These are phyloP conservation scores for Phoronis australis DNA, from an alignment of 2,888 invertebrate genomes.

Conservation along the genomic window DNA sequence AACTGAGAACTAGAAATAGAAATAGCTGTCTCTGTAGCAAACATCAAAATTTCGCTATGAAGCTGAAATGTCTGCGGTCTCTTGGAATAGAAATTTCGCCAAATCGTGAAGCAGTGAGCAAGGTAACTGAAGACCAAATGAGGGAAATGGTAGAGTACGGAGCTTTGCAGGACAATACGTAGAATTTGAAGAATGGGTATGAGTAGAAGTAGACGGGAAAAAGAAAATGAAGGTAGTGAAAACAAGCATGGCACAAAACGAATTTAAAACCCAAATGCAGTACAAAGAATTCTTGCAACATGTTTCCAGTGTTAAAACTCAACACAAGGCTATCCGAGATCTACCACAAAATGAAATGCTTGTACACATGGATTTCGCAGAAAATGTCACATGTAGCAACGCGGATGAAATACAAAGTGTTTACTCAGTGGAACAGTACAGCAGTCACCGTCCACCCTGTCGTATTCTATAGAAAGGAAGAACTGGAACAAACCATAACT, in stretches of 20 bases:
- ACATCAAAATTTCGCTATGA: slow-evolving; percentile 16
- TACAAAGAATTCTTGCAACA: slow-evolving; percentile 9
- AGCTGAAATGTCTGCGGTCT: slow-evolving; percentile 8
- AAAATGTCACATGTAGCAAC: too few species aligned
- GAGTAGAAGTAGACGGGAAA: slow-evolving; percentile 12
- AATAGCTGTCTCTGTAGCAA: slow-evolving; percentile 13
- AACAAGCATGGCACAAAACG: neutral
- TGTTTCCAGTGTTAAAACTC: slow-evolving; percentile 5
- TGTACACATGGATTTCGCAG: too few species aligned
- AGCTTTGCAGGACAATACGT: neutral
- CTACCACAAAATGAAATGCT: too few species aligned
- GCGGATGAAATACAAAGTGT: too few species aligned
- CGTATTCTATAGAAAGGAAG: too few species aligned
- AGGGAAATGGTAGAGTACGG: neutral
- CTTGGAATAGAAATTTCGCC: slow-evolving; percentile 4
- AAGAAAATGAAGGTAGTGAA: slow-evolving; percentile 15
- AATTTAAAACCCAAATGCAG: slow-evolving; percentile 9
- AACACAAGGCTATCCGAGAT: too few species aligned
- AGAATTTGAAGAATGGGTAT: slow-evolving; percentile 11
- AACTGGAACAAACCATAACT: too few species aligned
- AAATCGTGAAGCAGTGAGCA: slow-evolving; percentile 10
- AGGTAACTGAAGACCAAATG: slow-evolving; percentile 5
- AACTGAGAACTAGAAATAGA: too few species aligned
- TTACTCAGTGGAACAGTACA: too few species aligned
- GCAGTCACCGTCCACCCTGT: too few species aligned